These are phyloP conservation scores for Liodrosophila aerea DNA, from an alignment of 2,888 invertebrate species.

Conservation along the genomic window DNA sequence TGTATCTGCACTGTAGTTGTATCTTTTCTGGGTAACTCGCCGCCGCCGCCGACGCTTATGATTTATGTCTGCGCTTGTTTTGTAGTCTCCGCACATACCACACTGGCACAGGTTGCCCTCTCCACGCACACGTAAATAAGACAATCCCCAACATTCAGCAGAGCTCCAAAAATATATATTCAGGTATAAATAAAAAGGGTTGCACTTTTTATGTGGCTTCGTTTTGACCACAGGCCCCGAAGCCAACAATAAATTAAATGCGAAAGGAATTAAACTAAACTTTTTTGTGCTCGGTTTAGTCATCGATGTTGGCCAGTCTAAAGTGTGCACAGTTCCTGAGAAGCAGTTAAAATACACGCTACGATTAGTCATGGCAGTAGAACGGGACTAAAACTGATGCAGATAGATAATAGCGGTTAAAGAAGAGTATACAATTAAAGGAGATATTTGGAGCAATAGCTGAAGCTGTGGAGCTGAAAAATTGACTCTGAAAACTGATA, in stretches of 20 bases:
- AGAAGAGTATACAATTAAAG: not conserved
- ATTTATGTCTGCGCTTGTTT: constrained; percentile 69
- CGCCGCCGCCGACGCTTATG: constrained; percentile 64
- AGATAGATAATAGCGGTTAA: too few relatives aligned
- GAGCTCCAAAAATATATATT: constrained; percentile 23
- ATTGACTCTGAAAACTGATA: too few relatives aligned
- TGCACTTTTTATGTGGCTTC: constrained; percentile 39
- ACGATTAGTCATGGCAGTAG: constrained; percentile 40
- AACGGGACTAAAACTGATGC: too few relatives aligned
- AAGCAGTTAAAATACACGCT: constrained; percentile 29
- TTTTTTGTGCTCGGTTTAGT: constrained; percentile 57
- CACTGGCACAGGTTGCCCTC: constrained; percentile 49
- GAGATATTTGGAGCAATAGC: not conserved
- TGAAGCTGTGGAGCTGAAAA: too few relatives aligned
- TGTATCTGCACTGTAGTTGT: constrained; percentile 13
- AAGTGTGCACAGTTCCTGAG: constrained; percentile 32
- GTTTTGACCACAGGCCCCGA: constrained; percentile 46
- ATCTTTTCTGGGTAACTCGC: constrained; percentile 40
- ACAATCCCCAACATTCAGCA: constrained; percentile 42
- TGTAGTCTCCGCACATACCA: constrained; percentile 41
- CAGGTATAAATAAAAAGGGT: constrained; percentile 46
- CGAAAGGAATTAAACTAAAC: constrained; percentile 75
- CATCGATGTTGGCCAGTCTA: constrained; percentile 66
- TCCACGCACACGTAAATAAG: constrained; percentile 60
- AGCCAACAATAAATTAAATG: constrained; percentile 70